Percentiles rank a stretch among this genome's conserved stretches.
phyloP scores from a whole-genome alignment of 2,888 invertebrate species.

The Platycnemis pennipes region DNA sequence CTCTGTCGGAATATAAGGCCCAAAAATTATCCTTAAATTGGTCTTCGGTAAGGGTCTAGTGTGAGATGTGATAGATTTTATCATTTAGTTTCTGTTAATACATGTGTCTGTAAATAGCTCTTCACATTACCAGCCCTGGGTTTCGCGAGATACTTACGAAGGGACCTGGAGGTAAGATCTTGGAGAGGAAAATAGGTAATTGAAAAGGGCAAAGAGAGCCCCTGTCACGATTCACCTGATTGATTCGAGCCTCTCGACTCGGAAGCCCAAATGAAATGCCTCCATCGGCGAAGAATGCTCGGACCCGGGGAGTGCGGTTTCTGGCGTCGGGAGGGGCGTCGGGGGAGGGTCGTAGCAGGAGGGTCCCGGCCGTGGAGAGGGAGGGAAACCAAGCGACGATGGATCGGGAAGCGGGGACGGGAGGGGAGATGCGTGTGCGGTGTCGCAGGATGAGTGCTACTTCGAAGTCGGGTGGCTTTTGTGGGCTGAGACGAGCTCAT shows the following conservation, averaged over 20 bases:
- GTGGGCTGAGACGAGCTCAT: neutral
- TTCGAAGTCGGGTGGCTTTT: neutral
- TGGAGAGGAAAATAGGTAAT: too few relatives aligned
- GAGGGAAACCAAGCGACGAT: neutral
- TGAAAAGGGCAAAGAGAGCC: too few relatives aligned
- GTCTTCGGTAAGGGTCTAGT: too few relatives aligned
- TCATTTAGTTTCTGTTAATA: too few relatives aligned
- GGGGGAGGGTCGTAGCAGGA: neutral
- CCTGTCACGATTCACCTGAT: neutral
- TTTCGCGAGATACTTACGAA: too few relatives aligned
- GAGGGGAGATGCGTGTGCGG: neutral
- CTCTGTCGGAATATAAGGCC: too few relatives aligned
- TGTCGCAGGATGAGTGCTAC: conserved; percentile 13
- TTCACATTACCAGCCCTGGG: too few relatives aligned
- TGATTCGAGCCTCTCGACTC: neutral
- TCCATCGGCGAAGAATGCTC: neutral
- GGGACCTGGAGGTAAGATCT: too few relatives aligned
- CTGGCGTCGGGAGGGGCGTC: neutral
- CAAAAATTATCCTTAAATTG: too few relatives aligned
- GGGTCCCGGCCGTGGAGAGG: neutral
- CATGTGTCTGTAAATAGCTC: too few relatives aligned
- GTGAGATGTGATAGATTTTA: too few relatives aligned
- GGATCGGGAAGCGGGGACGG: neutral
- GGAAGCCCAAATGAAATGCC: neutral
- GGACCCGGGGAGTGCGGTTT: neutral